These are phyloP conservation scores for Huso huso DNA, from an alignment of 2,797 vertebrate species.

Conservation along the genomic window DNA sequence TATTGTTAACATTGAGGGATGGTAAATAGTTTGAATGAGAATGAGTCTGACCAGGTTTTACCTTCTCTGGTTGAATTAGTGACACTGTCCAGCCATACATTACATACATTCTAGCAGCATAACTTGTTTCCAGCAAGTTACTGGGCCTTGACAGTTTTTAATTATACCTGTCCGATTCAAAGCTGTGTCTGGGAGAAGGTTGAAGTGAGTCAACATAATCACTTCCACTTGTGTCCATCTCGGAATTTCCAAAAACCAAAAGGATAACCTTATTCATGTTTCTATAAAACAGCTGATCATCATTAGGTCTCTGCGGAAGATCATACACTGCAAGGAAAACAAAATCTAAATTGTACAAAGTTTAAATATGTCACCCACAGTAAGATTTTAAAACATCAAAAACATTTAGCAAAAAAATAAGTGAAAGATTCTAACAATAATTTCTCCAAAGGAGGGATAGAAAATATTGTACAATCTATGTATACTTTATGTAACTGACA, in stretches of 20 bases:
- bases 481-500: too few species aligned
- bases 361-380: too few species aligned
- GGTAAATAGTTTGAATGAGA: too few species aligned
- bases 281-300: conserved; percentile 78
- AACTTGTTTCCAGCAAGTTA: too few species aligned
- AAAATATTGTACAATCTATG: not conserved
- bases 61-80: too few species aligned
- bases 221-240: conserved; percentile 36
- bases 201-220: conserved; percentile 39
- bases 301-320: conserved; percentile 71
- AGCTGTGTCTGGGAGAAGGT: conserved; percentile 23
- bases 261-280: conserved; percentile 76
- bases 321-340: conserved; percentile 63
- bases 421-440: not conserved
- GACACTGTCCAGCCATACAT: too few species aligned
- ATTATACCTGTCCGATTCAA: conserved; percentile 58
- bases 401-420: too few species aligned
- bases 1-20: too few species aligned
- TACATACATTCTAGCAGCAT: too few species aligned
- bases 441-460: not conserved
- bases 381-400: too few species aligned
- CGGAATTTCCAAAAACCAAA: conserved; percentile 60
- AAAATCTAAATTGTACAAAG: not conserved
- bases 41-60: too few species aligned
- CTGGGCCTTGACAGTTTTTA: not conserved